These are phyloP conservation scores for Agrypnus murinus DNA, from an alignment of 2,888 invertebrate species.

Conservation along the genomic window DNA sequence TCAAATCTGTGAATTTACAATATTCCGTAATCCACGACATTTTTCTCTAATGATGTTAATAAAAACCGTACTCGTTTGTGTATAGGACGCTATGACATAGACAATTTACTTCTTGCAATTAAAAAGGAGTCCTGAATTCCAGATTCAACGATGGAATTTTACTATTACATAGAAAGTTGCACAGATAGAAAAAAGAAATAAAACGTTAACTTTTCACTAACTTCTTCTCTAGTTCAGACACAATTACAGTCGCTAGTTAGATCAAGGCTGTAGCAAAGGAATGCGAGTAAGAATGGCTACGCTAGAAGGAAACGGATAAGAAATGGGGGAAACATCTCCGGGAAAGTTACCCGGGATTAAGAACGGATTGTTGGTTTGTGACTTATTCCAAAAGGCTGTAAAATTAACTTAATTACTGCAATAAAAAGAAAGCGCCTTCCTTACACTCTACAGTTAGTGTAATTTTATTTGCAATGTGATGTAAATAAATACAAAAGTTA, in stretches of 20 bases:
- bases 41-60: too few relatives aligned
- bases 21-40: too few relatives aligned
- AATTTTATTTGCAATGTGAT: constrained; percentile 55
- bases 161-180: neutral
- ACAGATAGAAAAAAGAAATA: constrained; percentile 31
- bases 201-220: constrained; percentile 34
- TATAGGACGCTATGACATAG: too few relatives aligned
- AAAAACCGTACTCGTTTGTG: too few relatives aligned
- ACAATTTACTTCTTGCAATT: too few relatives aligned
- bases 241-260: constrained; percentile 47
- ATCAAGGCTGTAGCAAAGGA: constrained; percentile 36
- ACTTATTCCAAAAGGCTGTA: constrained; percentile 66
- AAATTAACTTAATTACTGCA: constrained; percentile 67
- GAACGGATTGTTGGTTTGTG: constrained; percentile 67
- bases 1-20: too few relatives aligned
- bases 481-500: constrained; percentile 55
- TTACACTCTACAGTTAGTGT: constrained; percentile 57
- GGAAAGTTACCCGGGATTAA: constrained; percentile 62
- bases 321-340: constrained; percentile 58
- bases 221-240: constrained; percentile 30
- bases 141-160: too few relatives aligned
- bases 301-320: constrained; percentile 59
- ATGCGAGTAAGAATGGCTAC: constrained; percentile 53
- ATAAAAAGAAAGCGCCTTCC: constrained; percentile 65
- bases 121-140: too few relatives aligned